A percentile compares a stretch with the other conserved stretches of the same genome.
phyloP scores from a whole-genome alignment of 2,888 invertebrate genomes.

The Microctonus brassicae region DNA sequence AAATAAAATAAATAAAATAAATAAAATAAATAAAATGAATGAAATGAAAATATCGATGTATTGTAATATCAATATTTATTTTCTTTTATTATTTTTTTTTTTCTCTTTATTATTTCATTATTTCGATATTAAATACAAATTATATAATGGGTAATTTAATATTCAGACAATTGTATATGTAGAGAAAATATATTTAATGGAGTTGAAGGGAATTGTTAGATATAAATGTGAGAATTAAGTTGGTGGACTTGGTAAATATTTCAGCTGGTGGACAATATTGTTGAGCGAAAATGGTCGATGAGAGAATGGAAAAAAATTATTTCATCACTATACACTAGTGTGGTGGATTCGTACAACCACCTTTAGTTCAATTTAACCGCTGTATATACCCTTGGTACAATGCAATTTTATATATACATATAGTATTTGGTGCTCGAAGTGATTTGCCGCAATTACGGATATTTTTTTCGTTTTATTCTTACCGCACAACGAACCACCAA shows the following conservation, averaged over 20 bases:
- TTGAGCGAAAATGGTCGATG: slow-evolving; percentile 26
- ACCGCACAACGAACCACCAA: slow-evolving; percentile 4
- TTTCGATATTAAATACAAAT: no score
- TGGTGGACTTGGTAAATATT: slow-evolving; percentile 18
- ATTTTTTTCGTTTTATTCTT: slow-evolving; percentile 40
- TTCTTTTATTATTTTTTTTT: no score
- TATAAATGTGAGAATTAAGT: neutral
- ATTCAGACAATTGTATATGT: no score
- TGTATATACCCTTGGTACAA: neutral
- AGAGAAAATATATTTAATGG: neutral
- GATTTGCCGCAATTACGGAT: slow-evolving; percentile 59
- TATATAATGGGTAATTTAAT: no score
- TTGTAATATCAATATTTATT: no score
- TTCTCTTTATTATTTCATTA: no score
- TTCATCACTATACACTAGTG: neutral
- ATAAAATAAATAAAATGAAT: neutral
- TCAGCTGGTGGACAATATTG: slow-evolving; percentile 33
- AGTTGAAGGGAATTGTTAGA: neutral
- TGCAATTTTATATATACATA: neutral
- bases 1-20: neutral
- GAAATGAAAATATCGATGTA: neutral
- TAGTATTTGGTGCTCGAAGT: slow-evolving; percentile 44
- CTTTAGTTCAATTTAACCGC: neutral
- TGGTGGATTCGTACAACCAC: neutral
- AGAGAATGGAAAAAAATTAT: slow-evolving; percentile 29